Conservation (phyloP, 2,888 invertebrate genomes). For the Campoplex capitator region DNA sequence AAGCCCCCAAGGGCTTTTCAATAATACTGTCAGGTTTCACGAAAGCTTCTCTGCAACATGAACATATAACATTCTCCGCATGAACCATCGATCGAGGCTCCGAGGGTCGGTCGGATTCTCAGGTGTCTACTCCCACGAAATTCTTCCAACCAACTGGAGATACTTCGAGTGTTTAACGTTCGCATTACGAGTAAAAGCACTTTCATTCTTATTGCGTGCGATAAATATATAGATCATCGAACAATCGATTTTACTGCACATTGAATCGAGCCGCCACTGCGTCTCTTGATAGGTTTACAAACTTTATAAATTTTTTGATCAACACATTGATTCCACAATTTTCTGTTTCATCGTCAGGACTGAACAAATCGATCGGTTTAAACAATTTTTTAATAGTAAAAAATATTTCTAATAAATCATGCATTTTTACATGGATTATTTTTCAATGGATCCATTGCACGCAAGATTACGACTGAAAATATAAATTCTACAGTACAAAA, state of each 20-base stretch:
- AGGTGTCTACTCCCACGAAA: conserved; percentile 81
- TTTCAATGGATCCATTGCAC: too few species aligned
- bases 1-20: conserved; percentile 3
- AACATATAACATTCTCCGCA: conserved; percentile 31
- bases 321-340: too few species aligned
- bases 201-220: conserved; percentile 59
- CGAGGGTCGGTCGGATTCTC: conserved; percentile 69
- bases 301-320: neutral
- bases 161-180: conserved; percentile 80
- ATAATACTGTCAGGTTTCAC: conserved; percentile 45
- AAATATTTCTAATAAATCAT: too few species aligned
- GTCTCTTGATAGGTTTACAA: neutral
- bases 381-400: too few species aligned
- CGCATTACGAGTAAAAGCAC: conserved; percentile 82
- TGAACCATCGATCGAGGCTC: conserved; percentile 34
- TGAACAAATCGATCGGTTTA: too few species aligned
- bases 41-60: conserved; percentile 28
- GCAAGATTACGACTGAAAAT: too few species aligned
- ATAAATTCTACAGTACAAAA: too few species aligned
- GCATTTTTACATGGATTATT: too few species aligned
- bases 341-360: too few species aligned
- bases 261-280: neutral
- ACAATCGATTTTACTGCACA: neutral
- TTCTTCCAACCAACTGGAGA: conserved; percentile 59
- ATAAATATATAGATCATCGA: neutral